Percentiles rank a stretch among this genome's conserved stretches.
phyloP scores from a whole-genome alignment of 2,113 vertebrate genomes.

The Hyperopisus bebe region DNA sequence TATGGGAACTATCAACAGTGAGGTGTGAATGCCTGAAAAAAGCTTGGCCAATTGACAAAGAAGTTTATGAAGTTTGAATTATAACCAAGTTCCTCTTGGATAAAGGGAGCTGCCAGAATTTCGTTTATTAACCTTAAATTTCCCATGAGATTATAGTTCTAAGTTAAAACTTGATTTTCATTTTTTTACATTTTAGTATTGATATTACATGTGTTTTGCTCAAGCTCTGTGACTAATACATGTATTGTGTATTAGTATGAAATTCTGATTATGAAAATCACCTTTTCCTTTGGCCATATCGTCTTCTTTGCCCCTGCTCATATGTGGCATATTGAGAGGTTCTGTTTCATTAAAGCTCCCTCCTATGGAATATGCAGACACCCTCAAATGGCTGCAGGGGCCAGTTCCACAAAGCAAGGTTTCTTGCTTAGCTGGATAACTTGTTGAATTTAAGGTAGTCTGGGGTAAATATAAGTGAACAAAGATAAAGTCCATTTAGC shows the following conservation, averaged over 20 bases:
- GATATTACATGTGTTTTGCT: neutral
- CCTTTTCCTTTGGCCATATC: no score
- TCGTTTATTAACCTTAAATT: neutral
- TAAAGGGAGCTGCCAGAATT: neutral
- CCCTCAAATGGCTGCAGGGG: neutral
- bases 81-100: neutral
- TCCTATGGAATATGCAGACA: neutral
- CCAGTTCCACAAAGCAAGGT: no score
- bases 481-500: no score
- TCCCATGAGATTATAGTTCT: neutral
- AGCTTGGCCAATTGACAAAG: neutral
- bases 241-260: neutral
- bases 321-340: neutral
- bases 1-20: slow-evolving; percentile 92
- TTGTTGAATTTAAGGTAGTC: no score
- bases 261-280: neutral
- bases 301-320: neutral
- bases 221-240: neutral
- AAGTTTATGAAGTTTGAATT: neutral
- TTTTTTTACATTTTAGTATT: neutral
- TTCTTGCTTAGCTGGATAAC: no score
- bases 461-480: no score
- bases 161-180: neutral
- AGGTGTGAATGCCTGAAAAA: slow-evolving; percentile 23
- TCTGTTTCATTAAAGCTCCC: neutral